Conservation (phyloP, 1,140 invertebrate genomes). For the Bombus superbus region DNA sequence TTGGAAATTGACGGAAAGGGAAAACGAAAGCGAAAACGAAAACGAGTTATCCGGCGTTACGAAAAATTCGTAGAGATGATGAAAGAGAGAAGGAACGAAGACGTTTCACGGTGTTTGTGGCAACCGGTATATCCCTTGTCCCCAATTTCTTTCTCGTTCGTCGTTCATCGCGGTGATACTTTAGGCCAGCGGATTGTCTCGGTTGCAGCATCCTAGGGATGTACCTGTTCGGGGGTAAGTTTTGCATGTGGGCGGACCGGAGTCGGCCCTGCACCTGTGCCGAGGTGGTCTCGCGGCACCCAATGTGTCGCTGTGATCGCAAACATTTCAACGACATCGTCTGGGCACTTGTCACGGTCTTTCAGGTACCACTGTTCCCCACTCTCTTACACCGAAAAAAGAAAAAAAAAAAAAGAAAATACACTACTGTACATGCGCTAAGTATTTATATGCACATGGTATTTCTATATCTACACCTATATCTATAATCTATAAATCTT, state of each 20-base stretch:
- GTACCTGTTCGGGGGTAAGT: slow-evolving; percentile 99
- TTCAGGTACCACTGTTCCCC: slow-evolving; percentile 90
- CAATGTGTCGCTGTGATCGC: slow-evolving; percentile 96
- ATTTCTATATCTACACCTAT: slow-evolving; percentile 2
- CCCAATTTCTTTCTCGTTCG: slow-evolving; percentile 14
- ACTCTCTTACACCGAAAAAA: slow-evolving; percentile 45
- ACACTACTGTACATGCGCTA: slow-evolving; percentile 32
- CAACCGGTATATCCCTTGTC: not conserved
- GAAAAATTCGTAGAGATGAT: not conserved
- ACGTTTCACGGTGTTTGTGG: slow-evolving; percentile 20
- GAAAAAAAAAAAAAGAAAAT: not conserved
- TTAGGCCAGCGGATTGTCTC: slow-evolving; percentile 81
- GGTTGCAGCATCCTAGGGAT: slow-evolving; percentile 96
- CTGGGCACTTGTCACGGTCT: slow-evolving; percentile 97
- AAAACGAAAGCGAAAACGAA: no score
- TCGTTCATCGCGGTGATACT: slow-evolving; percentile 66
- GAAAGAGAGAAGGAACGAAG: slow-evolving; percentile 1
- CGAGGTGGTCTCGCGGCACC: slow-evolving; percentile 93
- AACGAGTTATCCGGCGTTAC: no score
- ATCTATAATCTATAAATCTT: not conserved
- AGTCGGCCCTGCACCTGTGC: slow-evolving; percentile 94
- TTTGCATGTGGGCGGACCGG: slow-evolving; percentile 97
- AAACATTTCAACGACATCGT: slow-evolving; percentile 99
- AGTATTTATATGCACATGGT: slow-evolving; percentile 23
- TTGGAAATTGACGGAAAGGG: no score